Percentiles rank a stretch among this genome's conserved stretches.
Evolutionary conservation across 2,888 invertebrate genomes (phyloP).

Genomic region (Catocala nupta): DNA sequence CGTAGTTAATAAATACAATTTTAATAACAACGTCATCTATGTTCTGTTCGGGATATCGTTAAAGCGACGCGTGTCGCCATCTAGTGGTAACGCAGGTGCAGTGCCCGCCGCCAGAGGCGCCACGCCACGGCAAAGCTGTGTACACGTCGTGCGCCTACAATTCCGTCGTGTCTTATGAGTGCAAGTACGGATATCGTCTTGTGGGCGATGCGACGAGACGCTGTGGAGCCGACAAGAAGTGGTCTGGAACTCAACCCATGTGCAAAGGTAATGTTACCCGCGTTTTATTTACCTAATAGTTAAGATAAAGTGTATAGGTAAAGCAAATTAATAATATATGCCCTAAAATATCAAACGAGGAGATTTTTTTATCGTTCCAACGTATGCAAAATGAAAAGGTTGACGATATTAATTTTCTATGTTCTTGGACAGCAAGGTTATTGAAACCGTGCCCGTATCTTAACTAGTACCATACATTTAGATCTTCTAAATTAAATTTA

Average conservation of each 20-base stretch:
- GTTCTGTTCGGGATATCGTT: conserved; percentile 61
- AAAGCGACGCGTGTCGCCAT: conserved; percentile 84
- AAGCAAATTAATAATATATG: too few relatives aligned
- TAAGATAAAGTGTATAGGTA: too few relatives aligned
- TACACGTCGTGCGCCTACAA: conserved; percentile 98
- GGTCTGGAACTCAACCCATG: conserved; percentile 96
- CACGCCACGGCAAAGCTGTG: conserved; percentile 96
- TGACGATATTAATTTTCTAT: too few relatives aligned
- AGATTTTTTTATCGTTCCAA: too few relatives aligned
- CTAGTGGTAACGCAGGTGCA: conserved; percentile 96
- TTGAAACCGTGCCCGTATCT: too few relatives aligned
- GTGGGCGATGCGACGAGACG: conserved; percentile 96
- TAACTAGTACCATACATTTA: too few relatives aligned
- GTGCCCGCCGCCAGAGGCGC: conserved; percentile 96
- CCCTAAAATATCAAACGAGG: too few relatives aligned
- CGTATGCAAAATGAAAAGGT: too few relatives aligned
- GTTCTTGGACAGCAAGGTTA: too few relatives aligned
- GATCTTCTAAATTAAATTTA: too few relatives aligned
- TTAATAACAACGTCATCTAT: conserved; percentile 65
- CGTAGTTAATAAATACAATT: conserved; percentile 27
- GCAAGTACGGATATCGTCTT: conserved; percentile 97
- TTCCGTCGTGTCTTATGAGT: conserved; percentile 97
- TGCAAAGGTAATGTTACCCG: conserved; percentile 92
- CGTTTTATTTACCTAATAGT: too few relatives aligned
- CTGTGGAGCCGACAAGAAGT: conserved; percentile 97